Conservation (phyloP, 1,140 invertebrate species). For the Drosophila burlai region DNA sequence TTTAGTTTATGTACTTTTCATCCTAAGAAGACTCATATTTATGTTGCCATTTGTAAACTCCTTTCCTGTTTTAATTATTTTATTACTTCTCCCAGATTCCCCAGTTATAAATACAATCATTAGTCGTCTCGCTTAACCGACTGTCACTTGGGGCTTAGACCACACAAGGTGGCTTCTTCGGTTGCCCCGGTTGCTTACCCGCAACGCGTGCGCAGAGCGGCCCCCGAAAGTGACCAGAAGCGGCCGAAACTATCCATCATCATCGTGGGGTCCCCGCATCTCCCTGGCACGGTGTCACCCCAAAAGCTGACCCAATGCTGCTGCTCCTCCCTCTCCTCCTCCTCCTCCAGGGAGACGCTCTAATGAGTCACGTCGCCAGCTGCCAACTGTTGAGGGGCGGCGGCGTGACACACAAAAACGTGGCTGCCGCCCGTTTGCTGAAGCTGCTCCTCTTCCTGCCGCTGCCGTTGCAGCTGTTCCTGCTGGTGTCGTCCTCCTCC, state of each 20-base stretch:
- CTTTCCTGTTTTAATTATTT: neutral
- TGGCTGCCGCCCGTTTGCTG: neutral
- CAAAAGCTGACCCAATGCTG: constrained; percentile 26
- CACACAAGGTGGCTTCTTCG: constrained; percentile 6
- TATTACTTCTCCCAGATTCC: neutral
- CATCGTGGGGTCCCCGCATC: constrained; percentile 17
- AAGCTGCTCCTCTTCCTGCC: constrained; percentile 1
- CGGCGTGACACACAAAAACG: constrained; percentile 41
- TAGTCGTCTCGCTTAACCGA: constrained; percentile 3
- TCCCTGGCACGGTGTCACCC: constrained; percentile 11
- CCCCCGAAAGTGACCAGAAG: constrained; percentile 59
- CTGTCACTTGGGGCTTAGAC: constrained; percentile 26
- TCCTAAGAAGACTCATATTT: too few species aligned
- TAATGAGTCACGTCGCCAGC: constrained; percentile 60
- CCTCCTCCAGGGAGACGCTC: constrained; percentile 18
- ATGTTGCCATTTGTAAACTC: neutral
- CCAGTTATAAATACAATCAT: constrained; percentile 1
- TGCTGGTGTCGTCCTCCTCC: constrained; percentile 5
- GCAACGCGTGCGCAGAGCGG: constrained; percentile 70
- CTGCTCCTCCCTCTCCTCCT: constrained; percentile 15
- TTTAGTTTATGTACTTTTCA: too few species aligned
- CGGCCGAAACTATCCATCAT: constrained; percentile 79
- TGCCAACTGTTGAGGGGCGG: constrained; percentile 59
- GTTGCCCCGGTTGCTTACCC: constrained; percentile 55
- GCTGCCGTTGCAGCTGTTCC: neutral